phyloP scores from a whole-genome alignment of 1,140 invertebrate genomes.

The Bombus huntii region DNA sequence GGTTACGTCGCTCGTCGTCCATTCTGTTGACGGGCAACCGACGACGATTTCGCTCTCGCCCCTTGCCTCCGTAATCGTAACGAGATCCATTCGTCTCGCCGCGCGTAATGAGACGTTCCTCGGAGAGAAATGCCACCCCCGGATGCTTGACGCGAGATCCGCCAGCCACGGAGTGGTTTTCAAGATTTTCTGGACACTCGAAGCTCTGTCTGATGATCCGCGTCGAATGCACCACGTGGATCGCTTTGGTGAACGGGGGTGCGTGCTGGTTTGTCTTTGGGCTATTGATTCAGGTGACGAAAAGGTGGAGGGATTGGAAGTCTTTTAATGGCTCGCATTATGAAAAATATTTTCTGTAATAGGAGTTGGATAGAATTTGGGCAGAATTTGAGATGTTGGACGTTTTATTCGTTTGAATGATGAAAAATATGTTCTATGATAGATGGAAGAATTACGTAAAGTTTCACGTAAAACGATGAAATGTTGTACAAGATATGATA shows the following conservation, averaged over 20 bases:
- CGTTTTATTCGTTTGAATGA: background rate
- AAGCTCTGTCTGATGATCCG: slow-evolving; percentile 3
- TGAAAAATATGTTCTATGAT: background rate
- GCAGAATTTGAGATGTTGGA: too few relatives aligned
- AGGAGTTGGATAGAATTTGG: background rate
- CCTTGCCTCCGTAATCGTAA: slow-evolving; percentile 59
- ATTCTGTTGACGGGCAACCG: slow-evolving; percentile 44
- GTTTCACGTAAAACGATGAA: background rate
- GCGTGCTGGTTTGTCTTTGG: background rate
- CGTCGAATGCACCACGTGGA: background rate
- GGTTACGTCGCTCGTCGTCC: slow-evolving; percentile 65
- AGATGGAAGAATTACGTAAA: too few relatives aligned
- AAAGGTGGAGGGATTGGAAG: too few relatives aligned
- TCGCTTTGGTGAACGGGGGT: background rate
- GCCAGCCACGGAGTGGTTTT: background rate
- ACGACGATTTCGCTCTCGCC: slow-evolving; percentile 34
- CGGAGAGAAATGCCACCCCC: slow-evolving; percentile 51
- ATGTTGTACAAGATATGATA: background rate
- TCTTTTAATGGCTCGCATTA: too few relatives aligned
- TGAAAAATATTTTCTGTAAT: background rate
- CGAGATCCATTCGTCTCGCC: slow-evolving; percentile 67
- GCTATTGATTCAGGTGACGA: background rate
- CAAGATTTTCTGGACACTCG: slow-evolving; percentile 1
- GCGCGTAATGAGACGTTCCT: slow-evolving; percentile 64
- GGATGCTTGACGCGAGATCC: slow-evolving; percentile 21